phyloP scores from a whole-genome alignment of 2,888 invertebrate genomes.

The Netelia virgata region DNA sequence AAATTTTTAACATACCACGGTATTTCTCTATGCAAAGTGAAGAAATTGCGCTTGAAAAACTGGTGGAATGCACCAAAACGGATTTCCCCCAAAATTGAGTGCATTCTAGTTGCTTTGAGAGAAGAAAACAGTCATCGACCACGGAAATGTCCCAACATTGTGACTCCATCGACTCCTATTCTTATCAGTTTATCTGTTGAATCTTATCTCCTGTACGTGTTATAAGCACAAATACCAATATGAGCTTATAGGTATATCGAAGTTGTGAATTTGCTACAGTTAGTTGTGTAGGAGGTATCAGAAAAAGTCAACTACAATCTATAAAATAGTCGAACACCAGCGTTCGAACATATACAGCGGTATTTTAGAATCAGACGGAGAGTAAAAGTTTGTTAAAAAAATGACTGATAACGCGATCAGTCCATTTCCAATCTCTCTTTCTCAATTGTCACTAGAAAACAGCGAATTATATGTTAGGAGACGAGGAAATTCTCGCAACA shows the following conservation, averaged over 20 bases:
- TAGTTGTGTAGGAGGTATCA: not conserved
- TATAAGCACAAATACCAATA: conserved; percentile 65
- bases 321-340: conserved; percentile 6
- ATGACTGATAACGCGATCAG: conserved; percentile 70
- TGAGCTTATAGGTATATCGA: conserved; percentile 64
- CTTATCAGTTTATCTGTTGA: conserved; percentile 60
- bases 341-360: too few relatives aligned
- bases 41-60: not conserved
- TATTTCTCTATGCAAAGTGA: not conserved
- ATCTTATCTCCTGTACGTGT: conserved; percentile 53
- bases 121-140: conserved; percentile 6
- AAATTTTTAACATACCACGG: not conserved
- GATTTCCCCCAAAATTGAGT: not conserved
- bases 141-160: not conserved
- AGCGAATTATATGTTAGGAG: conserved; percentile 81
- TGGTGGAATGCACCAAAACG: not conserved
- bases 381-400: conserved; percentile 24
- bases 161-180: conserved; percentile 5
- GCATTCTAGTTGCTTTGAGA: conserved; percentile 13
- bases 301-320: conserved; percentile 12
- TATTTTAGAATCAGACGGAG: not conserved
- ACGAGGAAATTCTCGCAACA: conserved; percentile 71
- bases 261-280: conserved; percentile 27
- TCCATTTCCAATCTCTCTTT: conserved; percentile 76
- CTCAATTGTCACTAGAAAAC: conserved; percentile 78